Base-by-base conservation (phyloP, 2,797 vertebrate species). In the Characodon lateralis region DNA sequence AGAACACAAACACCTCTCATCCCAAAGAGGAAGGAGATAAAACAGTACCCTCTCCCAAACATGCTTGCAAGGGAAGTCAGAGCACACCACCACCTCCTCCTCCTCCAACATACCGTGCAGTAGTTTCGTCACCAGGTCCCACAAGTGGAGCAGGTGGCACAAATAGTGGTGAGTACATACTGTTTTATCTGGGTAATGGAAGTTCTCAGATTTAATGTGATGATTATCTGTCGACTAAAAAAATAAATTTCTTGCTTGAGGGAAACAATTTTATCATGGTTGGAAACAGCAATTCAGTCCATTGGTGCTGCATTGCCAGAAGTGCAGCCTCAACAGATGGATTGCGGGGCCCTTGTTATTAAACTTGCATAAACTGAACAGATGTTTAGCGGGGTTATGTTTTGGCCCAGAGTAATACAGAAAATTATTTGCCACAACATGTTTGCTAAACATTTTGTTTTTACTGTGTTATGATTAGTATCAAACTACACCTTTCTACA, bases 51-150 rank as follows among this genome's bases (percentile, higher is more conserved):
- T 97, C 96, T 35, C 96, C 97, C 89, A 98, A 96, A 94, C 97
- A 98, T 80, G 90, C 94, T 5, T 94, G 92, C 88, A 93, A 92
- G 91, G 96, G 92, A 31, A 96, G 93, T 79, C 95, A 95, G 91
- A 96, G 93, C 59, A 97, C 97, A 22, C 97, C 97, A 5, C 98
- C 98, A 22, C 97, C 97, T 73, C 98, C 97, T 63, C 97, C 98
- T 53, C 98, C 98, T 2, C 98, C 98, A 79, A 98, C 97, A 79
- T 99, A 99, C 96, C 95, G 97, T 81, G 94, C 97, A 0, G 97
- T 98, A 90, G 97, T 98, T 58, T 97, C 97, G 0, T 98, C 97
- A 16, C 97, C 98, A 0, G 97, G 97, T 69, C 97, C 97, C 46
- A 94, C 96, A 69, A 92, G 96, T 10, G 93, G 95, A 78, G 73